phyloP scores from a whole-genome alignment of 2,888 invertebrate genomes.

The Chloroclystis v-ata region DNA sequence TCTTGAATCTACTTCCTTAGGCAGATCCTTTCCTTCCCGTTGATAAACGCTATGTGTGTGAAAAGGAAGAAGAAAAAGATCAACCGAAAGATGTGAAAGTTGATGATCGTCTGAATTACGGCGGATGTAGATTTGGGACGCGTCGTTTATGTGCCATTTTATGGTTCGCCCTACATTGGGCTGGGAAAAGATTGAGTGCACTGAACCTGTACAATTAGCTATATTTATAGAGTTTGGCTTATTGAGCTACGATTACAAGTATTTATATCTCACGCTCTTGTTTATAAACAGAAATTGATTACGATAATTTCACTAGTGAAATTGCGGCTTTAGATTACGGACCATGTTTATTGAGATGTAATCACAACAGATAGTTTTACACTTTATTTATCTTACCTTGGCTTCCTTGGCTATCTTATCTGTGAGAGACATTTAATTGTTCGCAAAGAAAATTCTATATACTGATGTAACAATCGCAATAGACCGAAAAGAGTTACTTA shows the following conservation, averaged over 20 bases:
- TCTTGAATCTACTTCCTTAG: constrained; percentile 30
- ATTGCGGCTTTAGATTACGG: background rate
- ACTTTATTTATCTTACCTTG: background rate
- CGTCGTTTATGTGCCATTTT: constrained; percentile 10
- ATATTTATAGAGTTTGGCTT: no score
- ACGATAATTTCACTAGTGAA: constrained; percentile 1
- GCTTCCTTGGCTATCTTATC: constrained; percentile 1
- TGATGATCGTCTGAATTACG: constrained; percentile 6
- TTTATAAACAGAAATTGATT: background rate
- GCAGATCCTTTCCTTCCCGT: constrained; percentile 76
- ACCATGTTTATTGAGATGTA: background rate
- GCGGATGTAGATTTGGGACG: constrained; percentile 16
- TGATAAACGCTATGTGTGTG: constrained; percentile 19
- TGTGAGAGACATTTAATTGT: background rate
- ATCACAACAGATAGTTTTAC: background rate
- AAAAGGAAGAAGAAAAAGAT: constrained; percentile 60
- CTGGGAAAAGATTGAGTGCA: constrained; percentile 4
- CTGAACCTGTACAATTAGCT: no score
- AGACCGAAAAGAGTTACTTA: no score
- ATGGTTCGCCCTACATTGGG: constrained; percentile 12
- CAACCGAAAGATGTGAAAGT: constrained; percentile 35
- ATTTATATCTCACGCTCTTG: constrained; percentile 1
- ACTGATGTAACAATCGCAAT: background rate
- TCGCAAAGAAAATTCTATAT: background rate
- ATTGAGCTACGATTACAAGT: background rate